phyloP scores from a whole-genome alignment of 2,113 vertebrate species.

The Phaethon lepturus region DNA sequence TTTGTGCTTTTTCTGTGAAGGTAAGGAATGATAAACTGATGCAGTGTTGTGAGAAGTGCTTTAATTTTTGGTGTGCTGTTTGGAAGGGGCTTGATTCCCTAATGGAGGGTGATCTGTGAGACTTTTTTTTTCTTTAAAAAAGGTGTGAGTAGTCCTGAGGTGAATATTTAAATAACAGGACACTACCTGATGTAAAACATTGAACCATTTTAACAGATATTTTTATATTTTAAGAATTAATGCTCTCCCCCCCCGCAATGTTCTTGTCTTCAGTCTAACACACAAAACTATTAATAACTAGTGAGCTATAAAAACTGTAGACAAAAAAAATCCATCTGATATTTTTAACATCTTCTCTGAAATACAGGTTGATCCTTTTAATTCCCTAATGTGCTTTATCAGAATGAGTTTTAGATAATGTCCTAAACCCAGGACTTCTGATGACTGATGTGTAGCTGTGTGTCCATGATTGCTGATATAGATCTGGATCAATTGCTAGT shows the following conservation, averaged over 20 bases:
- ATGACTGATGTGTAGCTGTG: neutral
- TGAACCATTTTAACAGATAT: neutral
- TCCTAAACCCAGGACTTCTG: neutral
- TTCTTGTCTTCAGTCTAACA: neutral
- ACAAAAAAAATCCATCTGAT: neutral
- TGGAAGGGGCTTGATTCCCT: neutral
- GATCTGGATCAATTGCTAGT: neutral
- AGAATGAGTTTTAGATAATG: neutral
- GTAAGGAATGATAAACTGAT: neutral
- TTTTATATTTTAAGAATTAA: neutral
- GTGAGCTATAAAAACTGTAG: neutral
- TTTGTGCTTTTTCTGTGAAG: neutral
- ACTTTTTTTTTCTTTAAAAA: neutral
- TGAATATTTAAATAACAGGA: neutral
- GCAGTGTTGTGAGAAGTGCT: neutral
- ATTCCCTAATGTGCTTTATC: neutral
- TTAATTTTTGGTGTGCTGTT: neutral
- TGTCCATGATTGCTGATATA: neutral
- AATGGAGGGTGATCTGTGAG: neutral
- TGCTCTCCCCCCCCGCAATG: neutral
- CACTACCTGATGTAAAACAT: neutral
- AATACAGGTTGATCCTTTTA: neutral
- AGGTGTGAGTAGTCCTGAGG: neutral
- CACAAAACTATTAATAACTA: neutral
- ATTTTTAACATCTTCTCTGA: neutral